A percentile compares a stretch with the other conserved stretches of the same genome.
These are phyloP conservation scores for Hyla sarda DNA, from an alignment of 2,113 vertebrate species.

Conservation along the genomic window DNA sequence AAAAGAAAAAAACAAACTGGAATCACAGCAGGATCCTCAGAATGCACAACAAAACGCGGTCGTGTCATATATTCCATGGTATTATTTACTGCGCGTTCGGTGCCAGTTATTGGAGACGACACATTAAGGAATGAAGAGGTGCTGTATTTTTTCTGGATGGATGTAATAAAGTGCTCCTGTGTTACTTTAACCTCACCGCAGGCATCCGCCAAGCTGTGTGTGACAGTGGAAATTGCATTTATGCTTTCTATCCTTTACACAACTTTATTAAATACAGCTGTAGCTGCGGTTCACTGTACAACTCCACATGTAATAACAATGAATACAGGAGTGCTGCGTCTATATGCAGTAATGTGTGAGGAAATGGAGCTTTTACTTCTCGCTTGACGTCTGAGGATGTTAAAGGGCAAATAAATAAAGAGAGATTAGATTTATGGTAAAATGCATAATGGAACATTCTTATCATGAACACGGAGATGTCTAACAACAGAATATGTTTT, in stretches of 20 bases:
- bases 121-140: slow-evolving; percentile 20
- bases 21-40: background rate
- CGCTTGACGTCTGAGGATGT: background rate
- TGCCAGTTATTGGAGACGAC: background rate
- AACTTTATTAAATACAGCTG: slow-evolving; percentile 31
- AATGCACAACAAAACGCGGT: background rate
- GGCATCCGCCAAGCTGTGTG: slow-evolving; percentile 5
- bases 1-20: background rate
- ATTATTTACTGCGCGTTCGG: background rate
- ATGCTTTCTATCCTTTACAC: slow-evolving; percentile 11
- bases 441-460: background rate
- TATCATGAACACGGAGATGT: background rate
- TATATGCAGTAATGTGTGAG: background rate
- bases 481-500: background rate
- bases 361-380: background rate
- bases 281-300: background rate
- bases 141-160: slow-evolving; percentile 12
- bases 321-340: background rate
- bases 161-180: slow-evolving; percentile 20
- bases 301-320: background rate
- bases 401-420: background rate
- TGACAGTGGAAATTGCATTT: slow-evolving; percentile 26
- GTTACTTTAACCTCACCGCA: slow-evolving; percentile 32
- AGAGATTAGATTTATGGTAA: background rate
- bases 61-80: background rate